Evolutionary conservation across 2,797 vertebrate genomes (phyloP), one percentile per base, ranked within the genome.

Genomic region (Gambusia yucatana): DNA sequence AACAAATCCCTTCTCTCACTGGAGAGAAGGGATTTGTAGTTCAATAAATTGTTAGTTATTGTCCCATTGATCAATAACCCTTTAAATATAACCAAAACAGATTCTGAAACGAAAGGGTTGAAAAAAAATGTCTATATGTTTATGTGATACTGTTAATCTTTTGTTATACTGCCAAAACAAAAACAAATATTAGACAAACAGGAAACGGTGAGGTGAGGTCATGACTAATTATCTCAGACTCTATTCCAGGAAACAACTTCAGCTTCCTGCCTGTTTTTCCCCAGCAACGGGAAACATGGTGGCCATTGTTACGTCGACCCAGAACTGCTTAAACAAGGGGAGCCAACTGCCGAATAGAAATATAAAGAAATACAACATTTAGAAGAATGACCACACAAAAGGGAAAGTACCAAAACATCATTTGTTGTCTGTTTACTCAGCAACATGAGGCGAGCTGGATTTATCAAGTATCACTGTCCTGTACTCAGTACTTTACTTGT

Each of bases 161-260:
- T 1, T 25, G 39, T 41, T 13, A 41, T 41, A 4, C 10, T 39
- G 82, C 70, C 83, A 77, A 75, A 86, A 79, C 73, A 85, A 82
- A 81, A 83, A 72, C 41, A 36, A 69, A 44, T 52, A 71, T 59
- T 57, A 74, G 79, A 86, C 79, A 90, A 92, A 92, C 91, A 93
- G 92, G 92, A 94, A 92, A 82, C 41, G 28, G 67, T 57, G 80
- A 76, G 8, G 73, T 80, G 72, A 84, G 85, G 67, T 83, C 87
- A 75, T 0, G 0, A 44, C 6, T 59, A 74, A 72, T 84, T 86
- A 85, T 91, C 88, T 30, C 78, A 72, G 86, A 77, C 69, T 95
- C 87, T 95, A 95, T 95, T 86, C 86, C 84, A 94, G 96, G 95
- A 96, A 87, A 90, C 93, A 91, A 94, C 85, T 80, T 88, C 87